These are phyloP conservation scores for Hyalella azteca DNA, from an alignment of 2,888 invertebrate genomes.

Conservation along the genomic window DNA sequence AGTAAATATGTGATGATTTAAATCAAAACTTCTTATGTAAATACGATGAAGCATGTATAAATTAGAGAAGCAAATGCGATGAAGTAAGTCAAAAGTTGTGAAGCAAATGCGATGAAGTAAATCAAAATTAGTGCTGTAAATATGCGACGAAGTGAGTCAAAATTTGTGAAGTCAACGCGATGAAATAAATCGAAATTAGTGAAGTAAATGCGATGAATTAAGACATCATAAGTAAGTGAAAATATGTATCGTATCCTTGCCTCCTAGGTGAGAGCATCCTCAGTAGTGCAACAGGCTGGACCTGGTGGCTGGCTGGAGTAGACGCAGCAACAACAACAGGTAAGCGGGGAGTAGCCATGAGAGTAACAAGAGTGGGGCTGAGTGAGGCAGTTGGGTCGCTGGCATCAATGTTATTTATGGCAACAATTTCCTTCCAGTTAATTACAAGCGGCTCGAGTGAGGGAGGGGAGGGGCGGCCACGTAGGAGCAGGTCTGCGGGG, in stretches of 20 bases:
- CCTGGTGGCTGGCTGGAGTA: not conserved
- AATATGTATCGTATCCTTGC: not conserved
- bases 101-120: too few species aligned
- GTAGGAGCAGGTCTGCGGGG: not conserved
- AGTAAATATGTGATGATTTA: too few species aligned
- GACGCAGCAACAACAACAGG: slow-evolving; percentile 12
- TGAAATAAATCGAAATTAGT: too few species aligned
- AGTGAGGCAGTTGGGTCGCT: slow-evolving; percentile 34
- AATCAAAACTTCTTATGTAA: too few species aligned
- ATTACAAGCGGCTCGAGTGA: slow-evolving; percentile 28
- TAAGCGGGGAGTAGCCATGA: slow-evolving; percentile 22
- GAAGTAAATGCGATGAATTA: too few species aligned
- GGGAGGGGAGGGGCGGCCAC: not conserved
- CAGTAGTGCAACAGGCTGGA: not conserved
- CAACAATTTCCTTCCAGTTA: slow-evolving; percentile 37
- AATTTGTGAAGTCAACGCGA: too few species aligned
- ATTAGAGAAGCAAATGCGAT: too few species aligned
- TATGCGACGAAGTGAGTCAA: too few species aligned
- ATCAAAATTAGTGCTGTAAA: too few species aligned
- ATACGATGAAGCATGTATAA: too few species aligned
- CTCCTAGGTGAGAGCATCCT: too few species aligned
- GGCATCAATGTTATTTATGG: slow-evolving; percentile 37
- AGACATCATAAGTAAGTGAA: not conserved
- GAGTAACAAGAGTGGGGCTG: slow-evolving; percentile 29
- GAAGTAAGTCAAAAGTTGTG: too few species aligned